phyloP scores from a whole-genome alignment of 2,797 vertebrate genomes.

The Hozukius guyotensis region DNA sequence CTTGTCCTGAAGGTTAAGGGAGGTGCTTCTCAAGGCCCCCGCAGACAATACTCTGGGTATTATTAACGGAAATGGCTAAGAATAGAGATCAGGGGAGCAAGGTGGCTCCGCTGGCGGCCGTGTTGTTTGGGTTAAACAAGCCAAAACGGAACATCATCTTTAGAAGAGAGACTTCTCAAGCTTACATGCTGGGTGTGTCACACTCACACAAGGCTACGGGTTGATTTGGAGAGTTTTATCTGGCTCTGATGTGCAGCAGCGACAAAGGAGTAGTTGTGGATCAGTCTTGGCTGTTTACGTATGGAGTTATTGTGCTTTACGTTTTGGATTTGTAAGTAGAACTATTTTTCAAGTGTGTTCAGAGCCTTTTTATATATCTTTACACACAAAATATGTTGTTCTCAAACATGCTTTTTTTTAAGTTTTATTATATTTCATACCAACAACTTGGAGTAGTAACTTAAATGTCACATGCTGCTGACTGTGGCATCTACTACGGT shows the following conservation, averaged over 20 bases:
- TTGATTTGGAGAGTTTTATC: constrained; percentile 43
- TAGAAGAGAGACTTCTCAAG: constrained; percentile 63
- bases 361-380: not conserved
- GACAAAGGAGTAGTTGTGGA: constrained; percentile 9
- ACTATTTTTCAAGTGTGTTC: not conserved
- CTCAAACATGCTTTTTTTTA: not conserved
- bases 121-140: constrained; percentile 78
- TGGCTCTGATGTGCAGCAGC: constrained; percentile 25
- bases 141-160: constrained; percentile 81
- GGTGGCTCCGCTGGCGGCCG: constrained; percentile 73
- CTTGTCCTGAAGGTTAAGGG: constrained; percentile 81
- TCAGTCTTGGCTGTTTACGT: constrained; percentile 24
- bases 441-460: not conserved
- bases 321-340: constrained; percentile 71
- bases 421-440: not conserved
- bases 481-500: no score
- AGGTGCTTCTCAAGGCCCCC: constrained; percentile 82
- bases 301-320: constrained; percentile 48
- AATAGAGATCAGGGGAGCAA: constrained; percentile 83
- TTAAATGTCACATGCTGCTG: not conserved
- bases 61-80: constrained; percentile 86
- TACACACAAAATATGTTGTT: not conserved
- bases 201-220: constrained; percentile 32
- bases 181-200: constrained; percentile 66
- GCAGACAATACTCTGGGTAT: constrained; percentile 86